These are phyloP conservation scores for Cydia splendana DNA, from an alignment of 1,140 invertebrate genomes.

Conservation along the genomic window DNA sequence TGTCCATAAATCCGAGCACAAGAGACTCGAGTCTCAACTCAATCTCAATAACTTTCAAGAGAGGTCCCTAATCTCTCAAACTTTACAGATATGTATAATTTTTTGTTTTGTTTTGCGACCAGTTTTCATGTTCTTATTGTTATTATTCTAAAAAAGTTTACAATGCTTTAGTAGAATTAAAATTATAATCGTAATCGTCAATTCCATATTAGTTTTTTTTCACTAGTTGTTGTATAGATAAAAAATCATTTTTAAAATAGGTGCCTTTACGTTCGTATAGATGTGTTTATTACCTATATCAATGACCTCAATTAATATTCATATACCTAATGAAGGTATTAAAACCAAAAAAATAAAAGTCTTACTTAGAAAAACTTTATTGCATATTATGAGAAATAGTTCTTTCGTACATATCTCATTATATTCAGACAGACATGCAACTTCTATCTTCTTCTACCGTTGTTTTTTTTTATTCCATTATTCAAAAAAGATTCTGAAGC, in stretches of 20 bases:
- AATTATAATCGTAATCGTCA: too few species aligned
- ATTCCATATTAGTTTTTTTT: too few species aligned
- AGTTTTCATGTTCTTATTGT: neutral
- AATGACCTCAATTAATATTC: too few species aligned
- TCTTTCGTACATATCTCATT: too few species aligned
- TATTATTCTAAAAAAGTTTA: neutral
- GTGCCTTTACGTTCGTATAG: too few species aligned
- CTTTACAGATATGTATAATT: neutral
- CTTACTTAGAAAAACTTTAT: neutral
- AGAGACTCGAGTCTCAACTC: conserved; percentile 35
- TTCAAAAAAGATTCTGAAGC: neutral
- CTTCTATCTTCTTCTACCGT: neutral
- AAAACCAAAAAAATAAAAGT: too few species aligned
- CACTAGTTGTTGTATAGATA: too few species aligned
- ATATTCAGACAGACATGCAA: too few species aligned
- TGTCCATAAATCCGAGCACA: conserved; percentile 40
- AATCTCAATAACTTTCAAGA: conserved; percentile 32
- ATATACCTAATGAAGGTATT: too few species aligned
- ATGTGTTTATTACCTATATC: too few species aligned
- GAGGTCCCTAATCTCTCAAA: conserved; percentile 20
- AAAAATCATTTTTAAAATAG: too few species aligned
- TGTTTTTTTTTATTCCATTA: conserved; percentile 7
- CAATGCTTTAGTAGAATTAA: neutral
- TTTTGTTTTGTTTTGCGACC: conserved; percentile 12
- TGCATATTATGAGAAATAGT: neutral